phyloP scores from a whole-genome alignment of 2,113 vertebrate species.

The Mola mola region DNA sequence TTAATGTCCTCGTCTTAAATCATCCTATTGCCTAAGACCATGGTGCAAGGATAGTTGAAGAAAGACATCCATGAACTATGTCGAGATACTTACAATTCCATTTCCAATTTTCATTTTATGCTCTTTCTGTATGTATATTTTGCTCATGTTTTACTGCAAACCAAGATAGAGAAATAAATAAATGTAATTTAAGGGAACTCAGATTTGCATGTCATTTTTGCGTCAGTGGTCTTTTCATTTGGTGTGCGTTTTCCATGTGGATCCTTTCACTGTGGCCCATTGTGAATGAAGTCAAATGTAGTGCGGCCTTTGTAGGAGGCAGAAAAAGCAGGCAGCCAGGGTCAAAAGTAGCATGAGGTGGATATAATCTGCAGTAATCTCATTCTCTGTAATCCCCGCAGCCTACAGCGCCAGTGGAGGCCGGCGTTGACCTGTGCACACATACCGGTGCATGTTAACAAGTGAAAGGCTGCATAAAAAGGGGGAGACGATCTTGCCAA shows the following conservation, averaged over 20 bases:
- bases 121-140: constrained; percentile 79
- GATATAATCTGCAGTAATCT: constrained; percentile 58
- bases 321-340: constrained; percentile 16
- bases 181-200: constrained; percentile 76
- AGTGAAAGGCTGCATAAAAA: neutral
- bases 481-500: neutral
- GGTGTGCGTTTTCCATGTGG: neutral
- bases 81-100: constrained; percentile 45
- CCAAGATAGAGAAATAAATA: constrained; percentile 79
- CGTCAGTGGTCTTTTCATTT: neutral
- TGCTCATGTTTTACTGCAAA: constrained; percentile 81
- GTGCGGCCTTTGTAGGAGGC: neutral
- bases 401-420: constrained; percentile 6
- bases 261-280: neutral
- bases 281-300: neutral
- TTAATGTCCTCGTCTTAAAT: constrained; percentile 6
- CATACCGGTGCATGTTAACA: neutral
- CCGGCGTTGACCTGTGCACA: neutral
- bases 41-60: constrained; percentile 33
- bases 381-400: constrained; percentile 45
- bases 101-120: constrained; percentile 70
- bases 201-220: constrained; percentile 21
- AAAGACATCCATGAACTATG: constrained; percentile 37
- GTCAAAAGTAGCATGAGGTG: constrained; percentile 23
- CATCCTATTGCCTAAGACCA: constrained; percentile 44